Conservation (phyloP, 2,797 vertebrate species). For the Megaceryle alcyon region DNA sequence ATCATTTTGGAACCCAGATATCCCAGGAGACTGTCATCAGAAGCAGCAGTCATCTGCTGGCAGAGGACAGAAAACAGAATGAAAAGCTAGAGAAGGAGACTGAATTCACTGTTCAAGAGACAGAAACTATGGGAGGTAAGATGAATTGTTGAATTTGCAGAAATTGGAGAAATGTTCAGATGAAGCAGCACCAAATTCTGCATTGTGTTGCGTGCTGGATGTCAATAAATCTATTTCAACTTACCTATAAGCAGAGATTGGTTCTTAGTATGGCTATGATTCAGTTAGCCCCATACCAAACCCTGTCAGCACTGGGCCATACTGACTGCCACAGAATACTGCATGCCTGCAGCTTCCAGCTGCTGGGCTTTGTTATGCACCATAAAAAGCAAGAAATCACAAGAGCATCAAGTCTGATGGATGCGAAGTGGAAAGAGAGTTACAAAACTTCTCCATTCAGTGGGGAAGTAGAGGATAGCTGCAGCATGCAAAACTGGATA, state of each 20-base stretch:
- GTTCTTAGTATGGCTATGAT: neutral
- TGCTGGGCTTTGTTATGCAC: neutral
- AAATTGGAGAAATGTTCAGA: neutral
- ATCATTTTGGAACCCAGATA: neutral
- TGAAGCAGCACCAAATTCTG: neutral
- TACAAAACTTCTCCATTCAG: neutral
- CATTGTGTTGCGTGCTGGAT: neutral
- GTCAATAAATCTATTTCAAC: neutral
- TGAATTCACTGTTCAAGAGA: neutral
- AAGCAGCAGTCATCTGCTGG: neutral
- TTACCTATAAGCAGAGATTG: accelerated
- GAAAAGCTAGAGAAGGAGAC: neutral
- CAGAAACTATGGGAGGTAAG: neutral
- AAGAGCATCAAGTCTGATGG: neutral
- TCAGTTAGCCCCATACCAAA: neutral
- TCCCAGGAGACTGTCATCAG: neutral
- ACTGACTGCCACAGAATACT: neutral
- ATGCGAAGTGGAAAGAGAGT: neutral
- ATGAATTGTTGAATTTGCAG: neutral
- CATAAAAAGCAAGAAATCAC: neutral
- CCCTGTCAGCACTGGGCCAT: neutral
- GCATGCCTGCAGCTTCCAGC: neutral
- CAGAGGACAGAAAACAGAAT: neutral
- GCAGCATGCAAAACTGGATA: neutral
- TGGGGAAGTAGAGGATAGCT: neutral